Percentiles rank a stretch among this genome's conserved stretches.
Evolutionary conservation across 2,113 vertebrate species (phyloP).

Genomic region (Vulpes ferrilata): DNA sequence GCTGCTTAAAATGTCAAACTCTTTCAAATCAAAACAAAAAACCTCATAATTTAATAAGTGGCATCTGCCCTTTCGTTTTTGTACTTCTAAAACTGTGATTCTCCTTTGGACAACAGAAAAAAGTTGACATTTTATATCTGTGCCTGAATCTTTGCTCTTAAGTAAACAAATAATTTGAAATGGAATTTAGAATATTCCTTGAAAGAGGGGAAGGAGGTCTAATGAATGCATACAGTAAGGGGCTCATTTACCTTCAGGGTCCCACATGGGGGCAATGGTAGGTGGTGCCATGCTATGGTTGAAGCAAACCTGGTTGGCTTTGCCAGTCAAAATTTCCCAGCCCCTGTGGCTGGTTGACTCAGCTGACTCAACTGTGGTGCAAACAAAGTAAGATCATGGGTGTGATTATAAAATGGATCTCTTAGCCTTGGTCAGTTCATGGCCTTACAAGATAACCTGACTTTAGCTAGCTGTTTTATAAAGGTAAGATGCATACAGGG

Average conservation of each 20-base stretch:
- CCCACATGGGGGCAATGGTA: background rate
- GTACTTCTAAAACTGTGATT: conserved; percentile 86
- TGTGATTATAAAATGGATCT: conserved; percentile 17
- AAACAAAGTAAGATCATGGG: background rate
- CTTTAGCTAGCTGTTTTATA: background rate
- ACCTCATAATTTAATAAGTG: conserved; percentile 89
- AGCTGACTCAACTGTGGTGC: background rate
- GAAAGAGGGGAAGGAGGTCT: conserved; percentile 51
- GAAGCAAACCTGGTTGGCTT: conserved; percentile 41
- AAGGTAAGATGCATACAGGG: background rate
- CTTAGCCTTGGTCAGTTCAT: conserved; percentile 19
- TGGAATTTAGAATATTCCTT: conserved; percentile 78
- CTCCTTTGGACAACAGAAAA: conserved; percentile 80
- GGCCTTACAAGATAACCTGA: background rate
- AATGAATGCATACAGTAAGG: background rate
- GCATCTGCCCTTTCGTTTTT: conserved; percentile 88
- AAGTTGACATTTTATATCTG: conserved; percentile 84
- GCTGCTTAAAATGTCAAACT: conserved; percentile 90
- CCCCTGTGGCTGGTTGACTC: background rate
- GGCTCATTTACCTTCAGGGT: background rate
- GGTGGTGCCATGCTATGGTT: background rate
- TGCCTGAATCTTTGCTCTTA: conserved; percentile 75
- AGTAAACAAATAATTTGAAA: conserved; percentile 71
- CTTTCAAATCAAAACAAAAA: conserved; percentile 89
- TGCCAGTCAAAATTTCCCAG: conserved; percentile 19